Evolutionary conservation across 2,888 invertebrate genomes (phyloP), one percentile per base, ranked within the genome.

Genomic region (Hofmannophila pseudospretella): DNA sequence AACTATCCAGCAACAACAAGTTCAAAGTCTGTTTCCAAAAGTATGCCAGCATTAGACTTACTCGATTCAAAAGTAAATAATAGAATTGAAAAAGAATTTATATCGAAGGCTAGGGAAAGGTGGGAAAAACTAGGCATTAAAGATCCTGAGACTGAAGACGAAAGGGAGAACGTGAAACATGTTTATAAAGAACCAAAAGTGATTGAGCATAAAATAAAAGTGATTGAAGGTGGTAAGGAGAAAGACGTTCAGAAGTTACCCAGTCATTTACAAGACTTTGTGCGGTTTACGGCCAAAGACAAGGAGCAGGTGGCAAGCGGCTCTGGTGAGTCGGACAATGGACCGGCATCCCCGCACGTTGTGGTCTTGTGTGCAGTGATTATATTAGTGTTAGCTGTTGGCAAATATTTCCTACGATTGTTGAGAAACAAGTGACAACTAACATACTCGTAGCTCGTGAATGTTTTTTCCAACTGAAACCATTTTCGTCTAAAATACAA

Each of bases 231-330:
- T 41, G 64, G 88, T 56, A 60, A 89, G 73, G 88, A 89, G 60
- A 89, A 88, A 41, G 91, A 91, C 55, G 84, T 91, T 29, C 85
- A 86, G 37, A 89, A 89, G 43, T 84, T 95, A 42, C 95, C 95
- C 3, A 91, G 88, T 57, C 95, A 95, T 74, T 87, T 95, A 60
- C 91, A 91, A 62, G 95, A 95, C 59, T 94, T 95, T 66, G 91
- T 94, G 53, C 89, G 88, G 61, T 90, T 91, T 54, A 88, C 89
- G 26, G 72, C 78, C 22, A 80, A 78, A 45, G 85, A 87, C 49
- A 81, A 86, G 53, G 81, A 85, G 47, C 85, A 88, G 54, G 88
- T 88, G 77, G 87, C 89, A 78, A 88, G 72, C 48, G 66, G 67
- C 48, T 75, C 84, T 55, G 87, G 88, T 76, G 88, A 88, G 78